Conservation (phyloP, 92 coral and sea anemone species). For the Bergia puertoricense region DNA sequence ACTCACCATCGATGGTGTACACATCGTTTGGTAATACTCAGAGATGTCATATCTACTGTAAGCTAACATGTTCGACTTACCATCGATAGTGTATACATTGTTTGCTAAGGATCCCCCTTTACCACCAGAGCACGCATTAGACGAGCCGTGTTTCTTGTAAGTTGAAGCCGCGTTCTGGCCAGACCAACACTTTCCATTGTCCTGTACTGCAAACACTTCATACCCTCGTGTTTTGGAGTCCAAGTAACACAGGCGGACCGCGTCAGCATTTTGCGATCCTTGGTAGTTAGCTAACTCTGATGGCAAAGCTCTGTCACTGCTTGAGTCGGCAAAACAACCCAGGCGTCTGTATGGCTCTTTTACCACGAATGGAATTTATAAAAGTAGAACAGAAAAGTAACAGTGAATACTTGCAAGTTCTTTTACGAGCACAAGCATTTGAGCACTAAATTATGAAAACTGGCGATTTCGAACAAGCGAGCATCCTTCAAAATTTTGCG, state of each 20-base stretch:
- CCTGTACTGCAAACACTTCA: conserved; percentile 3
- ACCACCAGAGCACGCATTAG: not conserved
- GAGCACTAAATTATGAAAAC: too few species aligned
- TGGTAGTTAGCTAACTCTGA: not conserved
- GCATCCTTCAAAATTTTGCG: too few species aligned
- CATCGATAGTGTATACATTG: not conserved
- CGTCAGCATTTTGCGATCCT: not conserved
- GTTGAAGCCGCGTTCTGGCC: not conserved
- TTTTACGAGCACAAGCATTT: not conserved
- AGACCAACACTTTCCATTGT: conserved; percentile 12
- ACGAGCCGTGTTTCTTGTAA: not conserved
- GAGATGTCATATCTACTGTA: not conserved
- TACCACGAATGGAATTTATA: not conserved
- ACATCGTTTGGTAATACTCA: too few species aligned
- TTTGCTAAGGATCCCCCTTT: conserved; percentile 3
- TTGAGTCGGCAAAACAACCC: conserved; percentile 18
- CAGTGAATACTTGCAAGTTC: not conserved
- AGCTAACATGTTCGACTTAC: not conserved
- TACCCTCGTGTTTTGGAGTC: conserved; percentile 1
- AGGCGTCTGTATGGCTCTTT: not conserved
- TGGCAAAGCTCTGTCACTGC: not conserved
- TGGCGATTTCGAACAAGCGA: too few species aligned
- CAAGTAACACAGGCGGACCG: not conserved
- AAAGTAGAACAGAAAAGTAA: too few species aligned
- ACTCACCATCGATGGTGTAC: not conserved